These are phyloP conservation scores for Aphodius granarius DNA, from an alignment of 2,888 invertebrate species.

Conservation along the genomic window DNA sequence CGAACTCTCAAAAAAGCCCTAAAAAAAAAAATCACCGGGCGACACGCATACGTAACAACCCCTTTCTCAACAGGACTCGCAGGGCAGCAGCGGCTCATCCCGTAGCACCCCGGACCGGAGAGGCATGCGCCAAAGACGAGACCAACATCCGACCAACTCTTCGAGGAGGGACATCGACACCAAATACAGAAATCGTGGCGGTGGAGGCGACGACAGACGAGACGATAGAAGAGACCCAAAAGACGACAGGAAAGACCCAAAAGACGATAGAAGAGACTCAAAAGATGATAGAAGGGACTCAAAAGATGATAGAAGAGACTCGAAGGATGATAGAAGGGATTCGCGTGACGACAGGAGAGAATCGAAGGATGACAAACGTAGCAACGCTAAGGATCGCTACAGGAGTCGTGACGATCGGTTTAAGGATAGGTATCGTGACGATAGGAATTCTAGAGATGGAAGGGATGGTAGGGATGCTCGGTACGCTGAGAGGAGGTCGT, in stretches of 20 bases:
- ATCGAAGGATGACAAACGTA: slow-evolving; percentile 11
- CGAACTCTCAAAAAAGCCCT: too few relatives aligned
- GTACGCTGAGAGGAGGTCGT: slow-evolving; percentile 27
- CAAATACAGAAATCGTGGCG: not conserved
- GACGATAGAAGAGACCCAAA: slow-evolving; percentile 21
- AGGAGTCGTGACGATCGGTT: slow-evolving; percentile 35
- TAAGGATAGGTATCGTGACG: slow-evolving; percentile 27
- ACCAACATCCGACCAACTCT: slow-evolving; percentile 17
- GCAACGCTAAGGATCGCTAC: not conserved
- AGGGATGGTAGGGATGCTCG: slow-evolving; percentile 40
- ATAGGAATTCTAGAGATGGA: slow-evolving; percentile 41
- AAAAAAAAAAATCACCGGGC: too few relatives aligned
- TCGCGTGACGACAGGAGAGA: not conserved
- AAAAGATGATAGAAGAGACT: not conserved
- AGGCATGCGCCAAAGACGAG: slow-evolving; percentile 12
- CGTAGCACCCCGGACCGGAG: not conserved
- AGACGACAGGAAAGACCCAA: slow-evolving; percentile 14
- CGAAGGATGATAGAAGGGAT: slow-evolving; percentile 1
- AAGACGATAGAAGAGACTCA: not conserved
- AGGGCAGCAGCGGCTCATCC: slow-evolving; percentile 33
- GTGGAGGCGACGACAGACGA: slow-evolving; percentile 15
- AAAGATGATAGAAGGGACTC: slow-evolving; percentile 2
- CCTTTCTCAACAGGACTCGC: slow-evolving; percentile 51
- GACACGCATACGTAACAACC: too few relatives aligned
- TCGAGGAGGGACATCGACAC: slow-evolving; percentile 28